Percentiles rank a stretch among this genome's conserved stretches.
phyloP scores from a whole-genome alignment of 2,797 vertebrate genomes.

The Eulemur mongoz region DNA sequence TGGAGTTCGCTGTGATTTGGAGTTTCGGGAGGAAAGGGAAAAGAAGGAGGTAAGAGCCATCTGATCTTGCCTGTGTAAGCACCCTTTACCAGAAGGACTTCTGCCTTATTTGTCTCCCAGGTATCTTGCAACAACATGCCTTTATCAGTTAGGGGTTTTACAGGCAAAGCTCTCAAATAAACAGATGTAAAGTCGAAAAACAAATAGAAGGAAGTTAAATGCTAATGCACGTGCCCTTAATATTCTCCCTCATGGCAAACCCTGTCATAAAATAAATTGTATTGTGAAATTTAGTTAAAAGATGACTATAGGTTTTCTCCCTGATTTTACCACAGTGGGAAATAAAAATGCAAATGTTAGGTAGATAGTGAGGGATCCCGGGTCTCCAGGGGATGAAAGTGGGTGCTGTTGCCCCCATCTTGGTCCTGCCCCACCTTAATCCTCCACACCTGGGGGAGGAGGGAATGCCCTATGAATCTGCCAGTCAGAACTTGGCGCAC shows the following conservation, averaged over 20 bases:
- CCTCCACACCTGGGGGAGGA: too few relatives aligned
- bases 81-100: background rate
- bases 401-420: too few relatives aligned
- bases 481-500: too few relatives aligned
- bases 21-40: background rate
- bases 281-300: constrained; percentile 47
- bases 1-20: constrained; percentile 28
- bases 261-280: constrained; percentile 2
- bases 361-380: too few relatives aligned
- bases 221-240: background rate
- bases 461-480: too few relatives aligned
- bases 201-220: constrained; percentile 44
- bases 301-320: background rate
- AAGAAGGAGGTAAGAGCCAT: constrained; percentile 23
- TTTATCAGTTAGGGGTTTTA: background rate
- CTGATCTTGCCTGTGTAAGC: background rate
- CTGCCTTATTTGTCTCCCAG: background rate
- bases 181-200: background rate
- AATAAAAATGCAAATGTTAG: constrained; percentile 23
- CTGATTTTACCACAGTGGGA: background rate
- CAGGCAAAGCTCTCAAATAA: background rate
- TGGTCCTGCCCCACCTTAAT: too few relatives aligned
- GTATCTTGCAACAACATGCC: background rate
- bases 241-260: background rate
- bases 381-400: too few relatives aligned